Evolutionary conservation across 2,888 invertebrate genomes (phyloP).

Genomic region (Yponomeuta sedellus): DNA sequence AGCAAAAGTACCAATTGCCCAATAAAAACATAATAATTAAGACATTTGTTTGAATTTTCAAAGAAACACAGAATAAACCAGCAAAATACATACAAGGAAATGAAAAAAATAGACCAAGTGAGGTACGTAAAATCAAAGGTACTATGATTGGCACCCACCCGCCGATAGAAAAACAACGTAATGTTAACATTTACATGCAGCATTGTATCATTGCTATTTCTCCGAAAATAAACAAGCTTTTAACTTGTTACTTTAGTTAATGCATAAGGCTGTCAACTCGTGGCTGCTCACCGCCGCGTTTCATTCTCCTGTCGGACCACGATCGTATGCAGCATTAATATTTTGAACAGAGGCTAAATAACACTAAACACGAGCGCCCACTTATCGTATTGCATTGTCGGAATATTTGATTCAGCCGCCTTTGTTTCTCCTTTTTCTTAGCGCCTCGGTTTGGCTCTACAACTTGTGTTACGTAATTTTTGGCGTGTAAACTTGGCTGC

Average conservation of each 20-base stretch:
- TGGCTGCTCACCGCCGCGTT: neutral
- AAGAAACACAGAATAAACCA: no score
- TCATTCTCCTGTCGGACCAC: neutral
- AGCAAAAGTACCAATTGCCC: no score
- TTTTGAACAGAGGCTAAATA: conserved; percentile 3
- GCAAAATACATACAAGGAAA: no score
- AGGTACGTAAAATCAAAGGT: no score
- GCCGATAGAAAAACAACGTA: no score
- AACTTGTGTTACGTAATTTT: conserved; percentile 20
- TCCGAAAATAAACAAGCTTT: neutral
- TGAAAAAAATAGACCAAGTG: no score
- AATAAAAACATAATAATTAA: no score
- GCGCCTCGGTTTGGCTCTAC: conserved; percentile 16
- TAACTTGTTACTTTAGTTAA: neutral
- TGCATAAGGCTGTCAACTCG: neutral
- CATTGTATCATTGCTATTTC: no score
- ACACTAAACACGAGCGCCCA: conserved; percentile 1
- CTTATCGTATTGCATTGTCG: conserved; percentile 20
- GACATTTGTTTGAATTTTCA: no score
- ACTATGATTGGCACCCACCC: no score
- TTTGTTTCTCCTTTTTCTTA: conserved; percentile 19
- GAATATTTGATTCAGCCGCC: conserved; percentile 18
- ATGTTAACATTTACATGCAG: no score
- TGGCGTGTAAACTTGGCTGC: conserved; percentile 21
- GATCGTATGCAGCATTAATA: neutral